These are phyloP conservation scores for Panthera uncia DNA, from an alignment of 2,113 vertebrate species.

Conservation along the genomic window DNA sequence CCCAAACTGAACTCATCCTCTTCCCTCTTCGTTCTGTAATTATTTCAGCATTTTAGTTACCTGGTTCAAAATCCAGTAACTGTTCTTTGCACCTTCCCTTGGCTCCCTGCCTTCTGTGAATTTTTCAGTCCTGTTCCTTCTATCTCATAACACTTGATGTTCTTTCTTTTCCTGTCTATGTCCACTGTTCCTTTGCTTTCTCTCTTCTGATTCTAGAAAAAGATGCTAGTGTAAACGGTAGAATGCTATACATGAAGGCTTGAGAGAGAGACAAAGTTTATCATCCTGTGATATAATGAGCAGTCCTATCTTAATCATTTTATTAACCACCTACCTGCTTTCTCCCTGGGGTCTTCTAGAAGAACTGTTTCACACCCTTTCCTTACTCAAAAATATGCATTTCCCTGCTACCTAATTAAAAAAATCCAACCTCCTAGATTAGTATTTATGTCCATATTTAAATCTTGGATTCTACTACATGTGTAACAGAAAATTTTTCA, in stretches of 20 bases:
- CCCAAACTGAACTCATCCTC: neutral
- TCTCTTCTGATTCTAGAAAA: conserved; percentile 3
- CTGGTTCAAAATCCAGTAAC: neutral
- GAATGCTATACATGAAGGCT: neutral
- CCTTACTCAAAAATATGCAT: neutral
- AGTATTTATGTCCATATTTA: neutral
- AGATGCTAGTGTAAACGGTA: neutral
- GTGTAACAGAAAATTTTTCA: neutral
- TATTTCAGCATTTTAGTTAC: neutral
- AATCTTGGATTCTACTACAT: neutral
- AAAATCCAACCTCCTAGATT: neutral
- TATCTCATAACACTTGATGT: neutral
- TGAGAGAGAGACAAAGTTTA: neutral
- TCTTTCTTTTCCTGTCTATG: neutral
- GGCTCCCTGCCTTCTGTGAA: neutral
- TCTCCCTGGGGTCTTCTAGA: neutral
- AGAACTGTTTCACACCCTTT: neutral
- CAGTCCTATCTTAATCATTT: neutral
- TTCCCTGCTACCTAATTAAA: neutral
- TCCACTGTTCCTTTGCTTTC: neutral
- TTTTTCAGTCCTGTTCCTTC: neutral
- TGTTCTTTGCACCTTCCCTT: neutral
- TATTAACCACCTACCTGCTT: neutral
- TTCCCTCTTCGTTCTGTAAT: neutral
- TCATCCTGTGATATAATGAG: neutral